These are phyloP conservation scores for Zaprionus inermis DNA, from an alignment of 1,140 invertebrate genomes.

Conservation along the genomic window DNA sequence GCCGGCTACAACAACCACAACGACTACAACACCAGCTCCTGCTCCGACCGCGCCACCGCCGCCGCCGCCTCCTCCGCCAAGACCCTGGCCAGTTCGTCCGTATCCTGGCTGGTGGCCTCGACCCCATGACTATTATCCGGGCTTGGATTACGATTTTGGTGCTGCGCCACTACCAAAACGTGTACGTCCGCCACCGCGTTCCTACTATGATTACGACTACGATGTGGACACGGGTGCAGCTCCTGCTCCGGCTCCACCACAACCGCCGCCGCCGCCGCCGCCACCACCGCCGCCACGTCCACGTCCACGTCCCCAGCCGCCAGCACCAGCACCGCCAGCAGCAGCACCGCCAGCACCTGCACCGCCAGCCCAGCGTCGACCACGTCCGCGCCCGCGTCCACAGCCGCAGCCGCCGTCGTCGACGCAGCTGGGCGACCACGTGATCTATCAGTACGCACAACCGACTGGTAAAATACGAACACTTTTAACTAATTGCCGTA, in stretches of 20 bases:
- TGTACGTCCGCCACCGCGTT: conserved; percentile 43
- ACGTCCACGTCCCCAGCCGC: conserved; percentile 6
- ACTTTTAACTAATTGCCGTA: conserved; percentile 81
- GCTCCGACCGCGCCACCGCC: conserved; percentile 29
- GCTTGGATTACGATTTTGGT: conserved; percentile 50
- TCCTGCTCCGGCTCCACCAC: conserved; percentile 15
- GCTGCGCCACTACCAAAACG: conserved; percentile 27
- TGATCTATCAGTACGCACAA: conserved; percentile 79
- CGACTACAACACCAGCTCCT: conserved; percentile 23
- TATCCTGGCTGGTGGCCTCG: conserved; percentile 53
- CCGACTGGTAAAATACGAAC: conserved; percentile 77
- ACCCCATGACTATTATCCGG: conserved; percentile 49
- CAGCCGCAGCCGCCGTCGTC: conserved; percentile 11
- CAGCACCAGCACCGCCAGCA: no score
- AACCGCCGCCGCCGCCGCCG: conserved; percentile 16
- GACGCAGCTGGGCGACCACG: conserved; percentile 54
- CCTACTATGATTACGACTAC: conserved; percentile 62
- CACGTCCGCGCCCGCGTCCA: conserved; percentile 24
- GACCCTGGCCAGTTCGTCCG: conserved; percentile 16
- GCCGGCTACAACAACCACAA: conserved; percentile 24
- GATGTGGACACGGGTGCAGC: conserved; percentile 21
- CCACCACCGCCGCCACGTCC: conserved; percentile 2
- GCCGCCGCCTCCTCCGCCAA: conserved; percentile 6
- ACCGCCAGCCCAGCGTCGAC: conserved; percentile 20
- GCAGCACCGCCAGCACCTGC: conserved; percentile 23